Evolutionary conservation across 2,888 invertebrate genomes (phyloP).

Genomic region (Volucella inanis): DNA sequence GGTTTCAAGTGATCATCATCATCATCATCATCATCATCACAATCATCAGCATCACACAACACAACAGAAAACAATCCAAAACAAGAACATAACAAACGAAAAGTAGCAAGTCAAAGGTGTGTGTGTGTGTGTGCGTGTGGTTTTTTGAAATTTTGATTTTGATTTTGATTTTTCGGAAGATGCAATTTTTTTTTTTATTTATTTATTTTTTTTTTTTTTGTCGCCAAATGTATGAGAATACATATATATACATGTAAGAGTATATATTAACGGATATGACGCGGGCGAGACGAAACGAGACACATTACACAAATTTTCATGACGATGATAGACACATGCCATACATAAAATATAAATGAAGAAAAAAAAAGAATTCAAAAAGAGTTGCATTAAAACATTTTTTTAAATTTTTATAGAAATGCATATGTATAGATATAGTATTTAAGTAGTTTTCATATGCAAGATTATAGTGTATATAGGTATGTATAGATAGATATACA

Average conservation of each 20-base stretch:
- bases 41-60: slow-evolving; percentile 14
- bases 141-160: slow-evolving; percentile 4
- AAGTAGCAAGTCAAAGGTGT: neutral
- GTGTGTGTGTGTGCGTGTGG: slow-evolving; percentile 1
- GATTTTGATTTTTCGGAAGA: slow-evolving; percentile 38
- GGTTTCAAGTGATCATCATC: slow-evolving; percentile 33
- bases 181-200: slow-evolving; percentile 58
- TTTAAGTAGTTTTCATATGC: slow-evolving; percentile 8
- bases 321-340: slow-evolving; percentile 68
- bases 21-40: neutral
- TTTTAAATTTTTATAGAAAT: too few species aligned
- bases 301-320: slow-evolving; percentile 58
- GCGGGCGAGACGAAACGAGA: slow-evolving; percentile 55
- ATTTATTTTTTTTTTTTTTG: slow-evolving; percentile 28
- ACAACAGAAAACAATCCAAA: slow-evolving; percentile 28
- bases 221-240: slow-evolving; percentile 38
- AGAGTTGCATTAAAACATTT: slow-evolving; percentile 45
- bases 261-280: slow-evolving; percentile 17
- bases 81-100: slow-evolving; percentile 21
- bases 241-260: too few species aligned
- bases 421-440: slow-evolving; percentile 8
- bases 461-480: neutral
- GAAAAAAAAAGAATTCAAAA: slow-evolving; percentile 60
- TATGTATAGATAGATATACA: neutral
- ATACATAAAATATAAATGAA: slow-evolving; percentile 62